These are phyloP conservation scores for Gymnothorax javanicus DNA, from an alignment of 2,797 vertebrate species.

Conservation along the genomic window DNA sequence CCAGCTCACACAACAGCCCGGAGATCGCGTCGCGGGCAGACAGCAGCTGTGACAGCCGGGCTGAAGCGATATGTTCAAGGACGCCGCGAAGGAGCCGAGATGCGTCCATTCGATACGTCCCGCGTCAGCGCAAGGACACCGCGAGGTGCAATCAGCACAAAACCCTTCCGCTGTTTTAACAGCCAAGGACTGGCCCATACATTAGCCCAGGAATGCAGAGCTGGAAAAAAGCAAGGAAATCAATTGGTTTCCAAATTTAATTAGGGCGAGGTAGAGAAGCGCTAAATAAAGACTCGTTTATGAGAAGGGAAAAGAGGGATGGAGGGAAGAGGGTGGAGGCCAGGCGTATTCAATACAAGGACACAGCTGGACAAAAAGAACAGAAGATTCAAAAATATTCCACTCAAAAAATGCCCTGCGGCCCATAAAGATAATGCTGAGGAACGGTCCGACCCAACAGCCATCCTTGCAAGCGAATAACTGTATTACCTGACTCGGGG, in stretches of 20 bases:
- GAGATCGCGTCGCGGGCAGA: background rate
- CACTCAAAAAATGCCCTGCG: background rate
- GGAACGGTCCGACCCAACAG: background rate
- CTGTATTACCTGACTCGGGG: background rate
- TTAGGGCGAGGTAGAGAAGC: slow-evolving; percentile 41
- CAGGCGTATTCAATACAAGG: background rate
- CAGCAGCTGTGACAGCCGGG: background rate
- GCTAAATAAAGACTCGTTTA: slow-evolving; percentile 45
- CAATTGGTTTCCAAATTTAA: slow-evolving; percentile 46
- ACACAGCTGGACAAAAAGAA: background rate
- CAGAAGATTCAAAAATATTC: background rate
- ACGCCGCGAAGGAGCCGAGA: background rate
- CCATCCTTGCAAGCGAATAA: background rate
- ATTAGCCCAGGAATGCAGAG: background rate
- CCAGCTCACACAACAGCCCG: background rate
- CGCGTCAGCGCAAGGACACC: slow-evolving; percentile 12
- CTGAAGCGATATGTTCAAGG: slow-evolving; percentile 7
- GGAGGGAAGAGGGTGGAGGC: background rate
- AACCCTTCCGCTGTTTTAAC: background rate
- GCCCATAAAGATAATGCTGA: background rate
- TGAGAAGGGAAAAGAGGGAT: background rate
- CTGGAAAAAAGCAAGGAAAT: slow-evolving; percentile 29
- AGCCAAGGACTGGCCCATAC: background rate
- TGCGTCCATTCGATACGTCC: background rate
- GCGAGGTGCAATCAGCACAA: background rate